Evolutionary conservation across 2,113 vertebrate genomes (phyloP), one percentile per base, ranked within the genome.

Genomic region (Oenanthe melanoleuca): DNA sequence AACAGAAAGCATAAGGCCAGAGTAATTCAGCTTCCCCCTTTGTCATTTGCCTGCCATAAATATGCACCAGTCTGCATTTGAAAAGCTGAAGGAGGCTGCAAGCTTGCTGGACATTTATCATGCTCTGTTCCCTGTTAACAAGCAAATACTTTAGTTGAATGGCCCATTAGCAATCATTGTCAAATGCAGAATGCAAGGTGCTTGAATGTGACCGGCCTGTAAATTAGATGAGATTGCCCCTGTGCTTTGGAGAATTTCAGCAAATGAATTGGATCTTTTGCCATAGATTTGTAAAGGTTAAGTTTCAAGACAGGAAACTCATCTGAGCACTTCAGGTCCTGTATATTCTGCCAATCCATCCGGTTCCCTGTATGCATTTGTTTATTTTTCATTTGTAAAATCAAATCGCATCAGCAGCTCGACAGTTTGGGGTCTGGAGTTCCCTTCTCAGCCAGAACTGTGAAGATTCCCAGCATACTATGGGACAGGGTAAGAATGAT

Each of bases 81-180:
- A 98, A 98, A 98, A 97, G 98, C 98, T 97, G 95, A 96, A 97
- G 97, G 97, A 97, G 97, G 98, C 97, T 19, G 94, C 96, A 97
- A 97, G 97, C 96, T 97, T 98, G 97, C 97, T 96, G 97, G 98
- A 98, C 98, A 98, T 98, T 97, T 97, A 98, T 98, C 98, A 97
- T 98, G 97, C 93, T 97, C 97, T 97, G 97, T 98, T 97, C 98
- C 95, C 96, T 90, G 97, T 97, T 98, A 98, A 98, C 98, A 98
- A 98, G 98, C 97, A 98, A 98, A 98, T 98, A 98, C 97, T 98
- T 97, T 96, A 95, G 96, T 59, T 98, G 98, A 98, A 98, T 98
- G 96, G 97, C 96, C 97, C 97, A 98, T 98, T 97, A 98, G 97
- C 97, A 97, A 98, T 98, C 98, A 98, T 97, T 98, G 98, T 98